Conservation (phyloP, 1,140 invertebrate genomes). For the Araneus ventricosus region DNA sequence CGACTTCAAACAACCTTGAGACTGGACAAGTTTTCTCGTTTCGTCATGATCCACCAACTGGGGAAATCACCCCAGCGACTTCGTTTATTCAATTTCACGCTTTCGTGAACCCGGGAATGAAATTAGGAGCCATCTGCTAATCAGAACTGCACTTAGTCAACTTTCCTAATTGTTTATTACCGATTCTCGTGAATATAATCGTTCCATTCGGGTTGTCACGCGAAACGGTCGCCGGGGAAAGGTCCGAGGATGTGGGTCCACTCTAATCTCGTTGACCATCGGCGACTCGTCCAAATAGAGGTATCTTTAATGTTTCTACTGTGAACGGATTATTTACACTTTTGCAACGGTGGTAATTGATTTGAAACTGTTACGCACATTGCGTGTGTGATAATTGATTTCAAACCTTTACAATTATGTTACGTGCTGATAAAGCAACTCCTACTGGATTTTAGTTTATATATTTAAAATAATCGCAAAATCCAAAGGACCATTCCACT, state of each 20-base stretch:
- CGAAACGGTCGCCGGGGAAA: background rate
- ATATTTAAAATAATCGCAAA: no score
- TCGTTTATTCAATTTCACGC: slow-evolving; percentile 9
- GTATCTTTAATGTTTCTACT: no score
- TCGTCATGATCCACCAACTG: background rate
- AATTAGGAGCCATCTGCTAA: background rate
- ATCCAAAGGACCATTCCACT: no score
- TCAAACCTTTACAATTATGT: no score
- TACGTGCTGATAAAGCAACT: no score
- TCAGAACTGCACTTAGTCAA: background rate
- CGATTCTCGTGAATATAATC: background rate
- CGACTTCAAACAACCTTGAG: background rate
- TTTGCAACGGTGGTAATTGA: no score
- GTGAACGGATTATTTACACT: no score
- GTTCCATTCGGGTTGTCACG: background rate
- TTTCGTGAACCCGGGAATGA: background rate
- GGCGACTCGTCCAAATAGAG: no score
- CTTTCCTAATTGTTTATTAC: background rate
- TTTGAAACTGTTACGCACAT: no score
- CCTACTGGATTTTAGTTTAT: no score
- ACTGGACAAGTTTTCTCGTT: background rate
- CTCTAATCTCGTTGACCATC: background rate
- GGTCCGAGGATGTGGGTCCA: background rate
- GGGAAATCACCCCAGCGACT: background rate
- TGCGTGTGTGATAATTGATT: no score